Conservation (phyloP, 2,113 vertebrate species). For the Beaufortia kweichowensis region DNA sequence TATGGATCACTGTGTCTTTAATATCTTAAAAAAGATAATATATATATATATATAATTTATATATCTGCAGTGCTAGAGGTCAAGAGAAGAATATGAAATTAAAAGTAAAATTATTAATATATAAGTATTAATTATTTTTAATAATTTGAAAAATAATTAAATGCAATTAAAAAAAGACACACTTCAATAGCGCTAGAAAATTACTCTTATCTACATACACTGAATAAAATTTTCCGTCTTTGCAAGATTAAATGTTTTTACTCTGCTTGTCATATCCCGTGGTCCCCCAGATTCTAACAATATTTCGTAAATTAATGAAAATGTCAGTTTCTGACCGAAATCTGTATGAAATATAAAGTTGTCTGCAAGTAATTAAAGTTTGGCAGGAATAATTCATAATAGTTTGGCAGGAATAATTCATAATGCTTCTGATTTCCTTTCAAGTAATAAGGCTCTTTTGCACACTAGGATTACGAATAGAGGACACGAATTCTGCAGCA, state of each 20-base stretch:
- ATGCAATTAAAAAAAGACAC: slow-evolving; percentile 63
- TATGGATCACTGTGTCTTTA: slow-evolving; percentile 70
- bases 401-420: too few relatives aligned
- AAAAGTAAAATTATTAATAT: slow-evolving; percentile 70
- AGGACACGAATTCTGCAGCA: slow-evolving; percentile 38
- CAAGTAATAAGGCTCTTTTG: background rate
- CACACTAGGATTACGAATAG: slow-evolving; percentile 42
- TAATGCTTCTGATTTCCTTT: background rate
- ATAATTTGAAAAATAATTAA: background rate
- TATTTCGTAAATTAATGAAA: background rate
- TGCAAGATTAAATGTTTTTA: too few relatives aligned
- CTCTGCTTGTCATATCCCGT: background rate
- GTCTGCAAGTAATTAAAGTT: background rate
- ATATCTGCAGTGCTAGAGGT: slow-evolving; percentile 53
- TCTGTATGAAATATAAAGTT: background rate
- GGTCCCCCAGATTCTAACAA: background rate
- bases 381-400: background rate
- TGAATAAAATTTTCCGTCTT: background rate
- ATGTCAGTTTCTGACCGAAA: background rate
- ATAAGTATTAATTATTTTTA: background rate
- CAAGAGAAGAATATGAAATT: slow-evolving; percentile 64
- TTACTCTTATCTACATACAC: background rate
- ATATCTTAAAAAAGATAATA: too few relatives aligned
- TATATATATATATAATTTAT: too few relatives aligned
- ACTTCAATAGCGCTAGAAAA: slow-evolving; percentile 35